phyloP scores from a whole-genome alignment of 2,797 vertebrate genomes.

The Selene dorsalis region DNA sequence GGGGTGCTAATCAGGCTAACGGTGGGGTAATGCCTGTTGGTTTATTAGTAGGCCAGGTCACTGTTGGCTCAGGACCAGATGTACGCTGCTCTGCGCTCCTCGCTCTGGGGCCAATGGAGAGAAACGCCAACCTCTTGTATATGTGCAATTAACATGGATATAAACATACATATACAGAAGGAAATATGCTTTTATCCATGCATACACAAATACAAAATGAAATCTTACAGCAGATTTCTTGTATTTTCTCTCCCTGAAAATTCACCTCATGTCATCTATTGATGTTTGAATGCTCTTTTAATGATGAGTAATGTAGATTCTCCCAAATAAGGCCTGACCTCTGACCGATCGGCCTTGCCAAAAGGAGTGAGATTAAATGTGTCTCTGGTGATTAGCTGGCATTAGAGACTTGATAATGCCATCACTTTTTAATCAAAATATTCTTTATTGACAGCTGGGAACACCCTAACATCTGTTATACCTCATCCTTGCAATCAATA shows the following conservation, averaged over 20 bases:
- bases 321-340: conserved; percentile 33
- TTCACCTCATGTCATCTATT: background rate
- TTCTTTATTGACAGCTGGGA: conserved; percentile 65
- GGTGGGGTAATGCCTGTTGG: conserved; percentile 74
- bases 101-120: conserved; percentile 31
- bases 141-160: conserved; percentile 17
- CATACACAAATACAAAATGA: background rate
- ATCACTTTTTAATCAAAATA: conserved; percentile 65
- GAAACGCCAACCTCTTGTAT: conserved; percentile 3
- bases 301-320: conserved; percentile 15
- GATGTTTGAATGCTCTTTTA: conserved; percentile 29
- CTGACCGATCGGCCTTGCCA: conserved; percentile 42
- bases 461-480: conserved; percentile 45
- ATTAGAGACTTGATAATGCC: conserved; percentile 61
- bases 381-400: conserved; percentile 48
- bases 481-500: conserved; percentile 68
- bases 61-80: conserved; percentile 47
- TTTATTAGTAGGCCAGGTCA: conserved; percentile 78
- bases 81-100: conserved; percentile 17
- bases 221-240: conserved; percentile 6
- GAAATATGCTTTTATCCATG: background rate
- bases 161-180: background rate
- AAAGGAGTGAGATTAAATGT: conserved; percentile 23
- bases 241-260: conserved; percentile 6
- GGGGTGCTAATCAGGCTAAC: conserved; percentile 71